Conservation (phyloP, 2,113 vertebrate species). For the Tachysurus fulvidraco region DNA sequence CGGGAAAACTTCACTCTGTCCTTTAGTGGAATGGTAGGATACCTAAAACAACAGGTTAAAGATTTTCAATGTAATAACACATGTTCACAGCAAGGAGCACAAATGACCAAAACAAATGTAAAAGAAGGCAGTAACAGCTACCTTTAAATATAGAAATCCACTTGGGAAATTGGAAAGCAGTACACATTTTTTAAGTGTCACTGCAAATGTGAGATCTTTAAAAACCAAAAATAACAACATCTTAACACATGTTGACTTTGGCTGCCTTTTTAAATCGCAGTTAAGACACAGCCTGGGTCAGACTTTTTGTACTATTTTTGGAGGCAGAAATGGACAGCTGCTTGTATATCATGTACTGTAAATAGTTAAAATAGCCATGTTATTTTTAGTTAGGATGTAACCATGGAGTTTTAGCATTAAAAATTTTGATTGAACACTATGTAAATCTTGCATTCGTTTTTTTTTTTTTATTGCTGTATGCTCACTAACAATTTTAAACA, state of each 20-base stretch:
- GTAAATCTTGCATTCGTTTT: background rate
- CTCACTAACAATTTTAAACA: background rate
- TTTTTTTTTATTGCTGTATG: background rate
- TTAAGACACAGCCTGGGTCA: background rate
- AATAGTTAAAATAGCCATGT: background rate
- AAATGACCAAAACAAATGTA: background rate
- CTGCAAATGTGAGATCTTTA: background rate
- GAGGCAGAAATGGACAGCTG: background rate
- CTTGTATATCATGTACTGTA: background rate
- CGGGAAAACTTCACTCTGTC: constrained; percentile 71
- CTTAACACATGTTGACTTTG: background rate
- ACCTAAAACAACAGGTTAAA: constrained; percentile 61
- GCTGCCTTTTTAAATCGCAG: background rate
- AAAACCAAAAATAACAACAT: background rate
- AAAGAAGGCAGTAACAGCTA: background rate
- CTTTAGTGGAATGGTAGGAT: constrained; percentile 70
- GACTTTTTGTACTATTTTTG: background rate
- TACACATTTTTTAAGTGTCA: background rate
- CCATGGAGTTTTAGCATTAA: background rate
- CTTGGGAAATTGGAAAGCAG: background rate
- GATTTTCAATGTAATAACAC: background rate
- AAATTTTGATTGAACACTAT: background rate
- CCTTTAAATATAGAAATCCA: background rate
- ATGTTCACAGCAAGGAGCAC: background rate
- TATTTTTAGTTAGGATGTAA: background rate